A percentile compares a stretch with the other conserved stretches of the same genome.
phyloP scores from a whole-genome alignment of 1,140 invertebrate species.

The Megathymus violae region DNA sequence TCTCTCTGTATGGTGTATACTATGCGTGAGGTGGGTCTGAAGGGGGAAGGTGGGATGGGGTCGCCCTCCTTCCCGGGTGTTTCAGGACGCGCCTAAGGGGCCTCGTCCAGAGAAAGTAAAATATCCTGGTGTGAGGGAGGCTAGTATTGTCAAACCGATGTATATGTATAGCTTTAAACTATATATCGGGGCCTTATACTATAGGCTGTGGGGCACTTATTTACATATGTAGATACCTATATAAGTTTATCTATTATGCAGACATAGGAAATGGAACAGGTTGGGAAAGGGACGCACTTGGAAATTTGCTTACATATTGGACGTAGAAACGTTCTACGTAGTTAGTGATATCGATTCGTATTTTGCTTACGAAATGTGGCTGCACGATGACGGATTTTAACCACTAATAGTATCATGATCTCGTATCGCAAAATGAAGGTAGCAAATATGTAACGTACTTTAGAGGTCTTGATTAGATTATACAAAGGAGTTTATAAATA shows the following conservation, averaged over 20 bases:
- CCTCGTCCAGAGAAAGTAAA: slow-evolving; percentile 81
- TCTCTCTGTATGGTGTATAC: slow-evolving; percentile 76
- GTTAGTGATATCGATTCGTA: slow-evolving; percentile 52
- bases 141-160: slow-evolving; percentile 80
- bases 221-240: slow-evolving; percentile 72
- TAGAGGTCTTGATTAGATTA: too few species aligned
- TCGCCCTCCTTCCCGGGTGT: slow-evolving; percentile 49
- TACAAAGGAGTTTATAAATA: too few species aligned
- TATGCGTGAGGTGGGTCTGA: slow-evolving; percentile 68
- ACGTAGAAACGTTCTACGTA: slow-evolving; percentile 45
- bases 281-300: slow-evolving; percentile 58
- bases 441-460: too few species aligned
- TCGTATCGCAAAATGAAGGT: too few species aligned
- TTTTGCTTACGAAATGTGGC: slow-evolving; percentile 23
- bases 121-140: slow-evolving; percentile 78
- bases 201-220: slow-evolving; percentile 68
- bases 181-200: slow-evolving; percentile 70
- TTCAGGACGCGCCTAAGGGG: slow-evolving; percentile 70
- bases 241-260: slow-evolving; percentile 80
- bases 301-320: slow-evolving; percentile 69
- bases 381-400: slow-evolving; percentile 17
- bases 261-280: slow-evolving; percentile 73
- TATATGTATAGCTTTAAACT: slow-evolving; percentile 82
- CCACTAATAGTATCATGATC: too few species aligned
- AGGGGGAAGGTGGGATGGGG: slow-evolving; percentile 48